Conservation (phyloP, 2,113 vertebrate species). For the Oncorhynchus clarkii region DNA sequence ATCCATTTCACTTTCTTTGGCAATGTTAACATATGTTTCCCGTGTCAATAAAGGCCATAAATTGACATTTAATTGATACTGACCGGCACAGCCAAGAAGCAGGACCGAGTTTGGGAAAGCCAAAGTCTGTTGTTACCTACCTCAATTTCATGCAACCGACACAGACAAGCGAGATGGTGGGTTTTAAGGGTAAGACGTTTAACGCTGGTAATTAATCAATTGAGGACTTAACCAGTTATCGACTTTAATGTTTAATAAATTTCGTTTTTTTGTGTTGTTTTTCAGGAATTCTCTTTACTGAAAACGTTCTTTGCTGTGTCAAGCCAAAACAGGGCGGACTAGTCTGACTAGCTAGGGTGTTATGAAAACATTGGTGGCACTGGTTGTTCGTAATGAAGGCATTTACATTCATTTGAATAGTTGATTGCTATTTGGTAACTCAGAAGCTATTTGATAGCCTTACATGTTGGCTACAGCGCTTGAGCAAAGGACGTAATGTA, state of each 20-base stretch:
- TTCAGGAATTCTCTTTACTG: neutral
- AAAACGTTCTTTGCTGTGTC: neutral
- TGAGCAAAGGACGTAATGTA: no score
- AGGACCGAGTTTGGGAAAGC: no score
- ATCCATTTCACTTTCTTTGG: no score
- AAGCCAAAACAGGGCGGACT: no score
- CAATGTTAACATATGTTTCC: no score
- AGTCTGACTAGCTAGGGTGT: neutral
- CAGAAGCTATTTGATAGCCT: no score
- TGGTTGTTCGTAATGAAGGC: neutral
- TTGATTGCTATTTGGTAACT: neutral
- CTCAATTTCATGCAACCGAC: neutral
- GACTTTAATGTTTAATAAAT: neutral
- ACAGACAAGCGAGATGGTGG: constrained; percentile 71
- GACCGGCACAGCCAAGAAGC: no score
- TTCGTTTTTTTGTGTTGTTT: no score
- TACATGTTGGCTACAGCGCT: no score
- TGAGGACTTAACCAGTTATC: neutral
- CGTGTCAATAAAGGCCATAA: no score
- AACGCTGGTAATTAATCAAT: neutral
- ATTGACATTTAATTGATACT: no score
- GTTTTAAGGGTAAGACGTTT: constrained; percentile 71
- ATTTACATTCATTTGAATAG: neutral
- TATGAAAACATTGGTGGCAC: no score
- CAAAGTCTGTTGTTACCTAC: constrained; percentile 70